Conservation (phyloP, 2,888 invertebrate species). For the Drosophila prolongata region DNA sequence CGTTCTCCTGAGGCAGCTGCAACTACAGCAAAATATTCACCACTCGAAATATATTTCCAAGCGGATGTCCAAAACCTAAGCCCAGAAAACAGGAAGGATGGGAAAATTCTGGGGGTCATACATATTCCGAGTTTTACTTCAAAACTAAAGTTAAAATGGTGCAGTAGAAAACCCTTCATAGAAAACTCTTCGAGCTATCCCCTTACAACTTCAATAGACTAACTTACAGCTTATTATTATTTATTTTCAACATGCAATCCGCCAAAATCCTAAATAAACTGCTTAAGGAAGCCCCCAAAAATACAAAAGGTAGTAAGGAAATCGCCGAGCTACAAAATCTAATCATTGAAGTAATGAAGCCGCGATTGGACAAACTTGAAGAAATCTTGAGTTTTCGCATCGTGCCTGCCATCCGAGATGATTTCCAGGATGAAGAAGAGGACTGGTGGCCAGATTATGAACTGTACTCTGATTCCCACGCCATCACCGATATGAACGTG, state of each 20-base stretch:
- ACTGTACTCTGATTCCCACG: conserved; percentile 22
- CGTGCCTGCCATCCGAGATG: conserved; percentile 10
- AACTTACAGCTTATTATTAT: not conserved
- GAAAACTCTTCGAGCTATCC: too few species aligned
- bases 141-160: conserved; percentile 1
- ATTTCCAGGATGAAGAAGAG: not conserved
- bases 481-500: conserved; percentile 56
- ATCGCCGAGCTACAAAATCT: conserved; percentile 18
- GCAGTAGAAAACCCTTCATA: too few species aligned
- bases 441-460: conserved; percentile 58
- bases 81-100: conserved; percentile 4
- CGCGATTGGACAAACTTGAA: conserved; percentile 21
- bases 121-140: not conserved
- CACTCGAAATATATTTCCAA: conserved; percentile 2
- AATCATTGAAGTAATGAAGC: conserved; percentile 42
- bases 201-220: too few species aligned
- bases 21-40: conserved; percentile 6
- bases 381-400: conserved; percentile 31
- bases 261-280: conserved; percentile 17
- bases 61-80: not conserved
- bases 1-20: conserved; percentile 12
- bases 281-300: not conserved
- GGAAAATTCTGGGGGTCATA: not conserved
- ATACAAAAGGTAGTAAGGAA: conserved; percentile 1
- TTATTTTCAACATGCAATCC: conserved; percentile 21